These are phyloP conservation scores for Scomberomorus guttatus DNA, from an alignment of 2,797 vertebrate species.

Conservation along the genomic window DNA sequence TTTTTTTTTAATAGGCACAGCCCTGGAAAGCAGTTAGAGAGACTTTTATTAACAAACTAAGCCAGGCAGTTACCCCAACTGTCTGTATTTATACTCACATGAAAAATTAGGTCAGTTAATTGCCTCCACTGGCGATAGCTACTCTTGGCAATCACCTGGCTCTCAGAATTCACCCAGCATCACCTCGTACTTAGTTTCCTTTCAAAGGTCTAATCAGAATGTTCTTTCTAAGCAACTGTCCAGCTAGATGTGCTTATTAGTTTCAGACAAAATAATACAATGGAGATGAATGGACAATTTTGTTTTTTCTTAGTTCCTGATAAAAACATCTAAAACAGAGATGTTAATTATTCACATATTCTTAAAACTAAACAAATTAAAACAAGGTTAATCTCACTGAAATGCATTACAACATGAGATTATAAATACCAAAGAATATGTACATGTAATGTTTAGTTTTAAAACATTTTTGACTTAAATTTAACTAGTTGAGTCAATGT, in stretches of 20 bases:
- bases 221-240: too few species aligned
- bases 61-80: too few species aligned
- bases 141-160: background rate
- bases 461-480: background rate
- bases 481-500: background rate
- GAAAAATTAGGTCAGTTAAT: too few species aligned
- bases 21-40: background rate
- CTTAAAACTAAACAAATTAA: background rate
- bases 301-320: background rate
- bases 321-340: background rate
- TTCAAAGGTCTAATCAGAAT: constrained; percentile 4
- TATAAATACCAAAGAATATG: background rate
- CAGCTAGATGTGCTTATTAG: too few species aligned
- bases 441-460: background rate
- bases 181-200: background rate
- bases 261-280: too few species aligned
- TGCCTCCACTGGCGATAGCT: background rate
- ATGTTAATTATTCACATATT: background rate
- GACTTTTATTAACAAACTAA: background rate
- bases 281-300: too few species aligned
- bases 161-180: background rate
- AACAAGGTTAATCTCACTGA: background rate
- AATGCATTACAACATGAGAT: background rate
- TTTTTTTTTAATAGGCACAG: background rate
- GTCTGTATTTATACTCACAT: too few species aligned